Conservation (phyloP, 2,113 vertebrate genomes). For the Passer domesticus region DNA sequence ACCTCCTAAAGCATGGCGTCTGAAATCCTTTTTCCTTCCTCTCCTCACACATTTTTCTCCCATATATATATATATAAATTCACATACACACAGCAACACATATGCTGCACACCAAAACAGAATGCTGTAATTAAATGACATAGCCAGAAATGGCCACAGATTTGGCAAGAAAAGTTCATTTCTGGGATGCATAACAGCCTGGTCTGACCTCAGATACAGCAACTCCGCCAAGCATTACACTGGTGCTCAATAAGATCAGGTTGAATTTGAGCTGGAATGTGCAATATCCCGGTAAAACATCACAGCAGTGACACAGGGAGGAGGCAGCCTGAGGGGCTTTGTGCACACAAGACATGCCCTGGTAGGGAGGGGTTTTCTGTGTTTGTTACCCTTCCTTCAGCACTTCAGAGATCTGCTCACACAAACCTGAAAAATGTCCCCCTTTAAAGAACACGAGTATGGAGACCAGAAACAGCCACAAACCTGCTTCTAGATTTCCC, state of each 20-base stretch:
- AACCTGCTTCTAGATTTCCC: neutral
- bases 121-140: neutral
- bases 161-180: neutral
- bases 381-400: neutral
- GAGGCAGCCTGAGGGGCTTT: neutral
- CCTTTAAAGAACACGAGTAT: rapidly evolving
- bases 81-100: neutral
- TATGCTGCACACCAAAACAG: neutral
- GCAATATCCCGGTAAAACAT: neutral
- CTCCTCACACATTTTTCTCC: neutral
- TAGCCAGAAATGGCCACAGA: neutral
- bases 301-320: rapidly evolving
- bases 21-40: neutral
- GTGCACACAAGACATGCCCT: neutral
- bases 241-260: neutral
- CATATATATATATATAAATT: neutral
- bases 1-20: neutral
- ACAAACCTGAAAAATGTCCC: neutral
- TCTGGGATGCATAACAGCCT: neutral
- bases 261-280: neutral
- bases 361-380: neutral
- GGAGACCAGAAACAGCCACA: neutral
- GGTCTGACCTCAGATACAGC: neutral
- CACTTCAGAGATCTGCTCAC: neutral
- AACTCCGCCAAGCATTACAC: rapidly evolving